Evolutionary conservation across 2,797 vertebrate genomes (phyloP).

Genomic region (Hafferia zeledoni): DNA sequence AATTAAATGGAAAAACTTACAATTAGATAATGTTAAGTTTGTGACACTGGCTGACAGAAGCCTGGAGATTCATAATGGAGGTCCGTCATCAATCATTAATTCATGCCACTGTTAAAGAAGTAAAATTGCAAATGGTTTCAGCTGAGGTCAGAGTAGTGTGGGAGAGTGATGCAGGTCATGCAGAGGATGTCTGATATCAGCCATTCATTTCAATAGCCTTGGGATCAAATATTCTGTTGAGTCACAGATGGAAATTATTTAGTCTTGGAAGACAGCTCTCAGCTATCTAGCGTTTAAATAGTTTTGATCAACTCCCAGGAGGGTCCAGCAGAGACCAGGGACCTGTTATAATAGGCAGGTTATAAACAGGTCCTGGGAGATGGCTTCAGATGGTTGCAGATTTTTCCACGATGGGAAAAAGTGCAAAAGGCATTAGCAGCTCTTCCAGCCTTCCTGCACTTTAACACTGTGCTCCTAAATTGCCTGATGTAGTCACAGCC

Average conservation of each 20-base stretch:
- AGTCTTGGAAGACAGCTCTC: not conserved
- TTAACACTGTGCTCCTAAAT: not conserved
- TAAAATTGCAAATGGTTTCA: conserved; percentile 49
- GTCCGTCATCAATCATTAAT: conserved; percentile 49
- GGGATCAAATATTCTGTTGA: not conserved
- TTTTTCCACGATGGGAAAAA: not conserved
- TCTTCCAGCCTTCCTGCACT: not conserved
- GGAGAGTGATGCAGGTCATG: not conserved
- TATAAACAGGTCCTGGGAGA: not conserved
- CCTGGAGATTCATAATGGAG: conserved; percentile 55
- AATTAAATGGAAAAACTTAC: conserved; percentile 73
- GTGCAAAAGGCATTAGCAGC: not conserved
- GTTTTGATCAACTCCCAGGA: not conserved
- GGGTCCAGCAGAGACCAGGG: not conserved
- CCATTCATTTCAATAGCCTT: not conserved
- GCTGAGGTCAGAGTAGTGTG: conserved; percentile 46
- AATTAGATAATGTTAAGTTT: conserved; percentile 73
- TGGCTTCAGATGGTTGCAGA: not conserved
- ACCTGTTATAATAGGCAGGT: not conserved
- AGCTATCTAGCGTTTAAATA: not conserved
- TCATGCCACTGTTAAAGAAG: not conserved
- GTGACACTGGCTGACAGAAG: conserved; percentile 60
- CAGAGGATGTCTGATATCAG: not conserved
- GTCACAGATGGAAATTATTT: not conserved
- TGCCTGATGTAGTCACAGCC: not conserved